Evolutionary conservation across 2,888 invertebrate genomes (phyloP).

Genomic region (Brenthis daphne): DNA sequence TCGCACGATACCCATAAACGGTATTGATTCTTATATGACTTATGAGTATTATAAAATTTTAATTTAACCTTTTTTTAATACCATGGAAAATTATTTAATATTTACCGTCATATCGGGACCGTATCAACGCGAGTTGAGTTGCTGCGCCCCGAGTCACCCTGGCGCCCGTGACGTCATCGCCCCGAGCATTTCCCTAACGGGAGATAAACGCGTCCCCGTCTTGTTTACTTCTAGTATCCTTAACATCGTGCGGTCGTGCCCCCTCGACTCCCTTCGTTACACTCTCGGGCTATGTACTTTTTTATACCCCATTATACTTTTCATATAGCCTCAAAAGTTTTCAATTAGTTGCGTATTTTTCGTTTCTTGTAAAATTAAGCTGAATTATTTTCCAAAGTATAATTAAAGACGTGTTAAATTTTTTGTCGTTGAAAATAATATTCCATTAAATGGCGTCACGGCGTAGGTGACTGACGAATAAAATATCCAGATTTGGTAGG

Average conservation of each 20-base stretch:
- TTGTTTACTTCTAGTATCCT: conserved; percentile 50
- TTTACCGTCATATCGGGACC: conserved; percentile 61
- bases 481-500: conserved; percentile 54
- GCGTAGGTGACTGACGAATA: conserved; percentile 65
- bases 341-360: background rate
- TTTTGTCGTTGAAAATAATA: background rate
- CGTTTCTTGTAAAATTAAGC: background rate
- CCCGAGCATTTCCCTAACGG: conserved; percentile 43
- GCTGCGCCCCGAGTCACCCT: conserved; percentile 61
- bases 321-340: background rate
- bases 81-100: background rate
- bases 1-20: too few species aligned
- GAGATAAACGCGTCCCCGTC: conserved; percentile 53
- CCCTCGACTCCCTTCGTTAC: conserved; percentile 30
- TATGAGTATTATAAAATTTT: too few species aligned
- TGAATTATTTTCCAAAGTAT: background rate
- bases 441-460: conserved; percentile 52
- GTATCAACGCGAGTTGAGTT: conserved; percentile 60
- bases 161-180: conserved; percentile 72
- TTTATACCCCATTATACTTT: conserved; percentile 18
- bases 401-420: background rate
- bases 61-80: too few species aligned
- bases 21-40: too few species aligned
- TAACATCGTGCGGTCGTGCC: conserved; percentile 39
- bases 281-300: conserved; percentile 20